Conservation (phyloP, 2,113 vertebrate genomes). For the Percina caprodes region DNA sequence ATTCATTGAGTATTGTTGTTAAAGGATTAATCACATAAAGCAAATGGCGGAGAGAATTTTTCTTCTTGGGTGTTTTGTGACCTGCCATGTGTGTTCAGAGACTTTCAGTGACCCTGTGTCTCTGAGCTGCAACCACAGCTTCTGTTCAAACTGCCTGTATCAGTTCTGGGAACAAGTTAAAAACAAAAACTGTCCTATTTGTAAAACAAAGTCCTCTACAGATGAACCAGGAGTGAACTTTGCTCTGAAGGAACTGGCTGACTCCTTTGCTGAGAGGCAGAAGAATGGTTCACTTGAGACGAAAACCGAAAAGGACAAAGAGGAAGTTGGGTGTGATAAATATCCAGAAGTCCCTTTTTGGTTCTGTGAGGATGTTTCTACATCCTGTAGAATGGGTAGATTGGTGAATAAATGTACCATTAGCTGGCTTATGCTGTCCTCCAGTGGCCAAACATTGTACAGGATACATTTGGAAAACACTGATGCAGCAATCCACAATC, state of each 20-base stretch:
- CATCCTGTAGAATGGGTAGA: no score
- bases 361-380: no score
- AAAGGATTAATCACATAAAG: not conserved
- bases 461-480: no score
- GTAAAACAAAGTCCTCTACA: slow-evolving; percentile 35
- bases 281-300: not conserved
- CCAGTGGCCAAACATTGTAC: no score
- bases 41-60: slow-evolving; percentile 10
- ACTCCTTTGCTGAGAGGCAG: slow-evolving; percentile 24
- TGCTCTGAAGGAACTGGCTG: slow-evolving; percentile 20
- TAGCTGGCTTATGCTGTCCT: no score
- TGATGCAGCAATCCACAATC: no score
- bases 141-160: slow-evolving; percentile 64
- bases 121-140: slow-evolving; percentile 52
- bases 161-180: slow-evolving; percentile 39
- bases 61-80: slow-evolving; percentile 1
- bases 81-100: slow-evolving; percentile 56
- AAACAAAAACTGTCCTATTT: slow-evolving; percentile 53
- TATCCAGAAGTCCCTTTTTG: no score
- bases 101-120: slow-evolving; percentile 59
- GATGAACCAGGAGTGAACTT: rapidly evolving
- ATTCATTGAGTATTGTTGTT: slow-evolving; percentile 5
- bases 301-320: not conserved
- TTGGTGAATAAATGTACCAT: no score
- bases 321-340: not conserved